These are phyloP conservation scores for Leptodactylus fallax DNA, from an alignment of 2,797 vertebrate species.

Conservation along the genomic window DNA sequence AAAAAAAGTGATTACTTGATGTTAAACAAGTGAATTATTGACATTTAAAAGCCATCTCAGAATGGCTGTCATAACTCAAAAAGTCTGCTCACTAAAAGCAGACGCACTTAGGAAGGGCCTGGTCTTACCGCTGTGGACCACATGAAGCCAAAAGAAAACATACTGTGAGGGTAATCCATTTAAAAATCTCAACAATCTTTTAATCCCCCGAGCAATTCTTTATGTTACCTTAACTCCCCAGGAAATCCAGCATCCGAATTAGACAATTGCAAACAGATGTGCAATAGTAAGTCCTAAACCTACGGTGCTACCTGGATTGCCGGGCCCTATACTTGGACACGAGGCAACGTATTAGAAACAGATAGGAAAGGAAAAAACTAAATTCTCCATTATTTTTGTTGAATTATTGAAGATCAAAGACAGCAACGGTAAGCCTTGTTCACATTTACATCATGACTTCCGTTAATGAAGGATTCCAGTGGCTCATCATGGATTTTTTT, in stretches of 20 bases:
- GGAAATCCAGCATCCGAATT: constrained; percentile 58
- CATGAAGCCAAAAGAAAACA: constrained; percentile 65
- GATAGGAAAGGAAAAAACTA: background rate
- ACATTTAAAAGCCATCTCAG: constrained; percentile 60
- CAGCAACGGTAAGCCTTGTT: too few relatives aligned
- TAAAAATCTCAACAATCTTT: constrained; percentile 66
- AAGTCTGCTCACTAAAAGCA: constrained; percentile 56
- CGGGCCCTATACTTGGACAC: background rate
- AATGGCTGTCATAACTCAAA: constrained; percentile 64
- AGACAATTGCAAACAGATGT: constrained; percentile 58
- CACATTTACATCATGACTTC: too few relatives aligned
- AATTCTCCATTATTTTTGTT: background rate
- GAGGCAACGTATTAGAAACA: background rate
- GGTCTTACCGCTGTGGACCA: constrained; percentile 61
- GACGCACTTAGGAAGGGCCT: constrained; percentile 58
- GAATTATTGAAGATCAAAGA: background rate
- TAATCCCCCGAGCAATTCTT: constrained; percentile 63
- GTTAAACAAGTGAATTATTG: constrained; percentile 63
- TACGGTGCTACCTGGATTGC: constrained; percentile 40
- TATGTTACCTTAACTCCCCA: constrained; percentile 56
- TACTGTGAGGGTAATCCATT: constrained; percentile 52
- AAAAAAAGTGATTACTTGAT: constrained; percentile 60
- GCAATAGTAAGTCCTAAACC: constrained; percentile 41
- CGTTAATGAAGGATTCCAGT: too few relatives aligned
- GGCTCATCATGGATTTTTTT: too few relatives aligned